Base-by-base conservation (phyloP, 2,888 invertebrate species). In the Aleiodes testaceus region DNA sequence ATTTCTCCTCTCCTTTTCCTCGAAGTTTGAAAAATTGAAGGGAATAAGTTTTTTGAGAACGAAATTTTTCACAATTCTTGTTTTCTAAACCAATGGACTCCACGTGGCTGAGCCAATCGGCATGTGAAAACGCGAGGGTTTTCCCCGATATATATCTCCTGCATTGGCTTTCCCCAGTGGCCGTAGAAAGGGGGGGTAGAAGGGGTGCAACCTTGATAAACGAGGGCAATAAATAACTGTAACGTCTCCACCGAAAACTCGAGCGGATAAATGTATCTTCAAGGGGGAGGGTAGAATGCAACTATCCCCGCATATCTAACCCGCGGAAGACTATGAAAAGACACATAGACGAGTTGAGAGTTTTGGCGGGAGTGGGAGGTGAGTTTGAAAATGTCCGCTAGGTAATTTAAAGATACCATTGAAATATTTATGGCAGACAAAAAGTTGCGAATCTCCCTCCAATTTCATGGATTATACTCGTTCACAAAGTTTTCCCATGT, bases 131-230 rank as follows among this genome's bases (percentile, higher is more conserved):
- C 7, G 7, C 12, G 49, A 14, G 14, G 49, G 49, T 49, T 36
- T 11, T 11, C 36, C 11, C 36, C 42, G 59, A 59, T 59, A 59
- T 26, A 89, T 89, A 90, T 90, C 89, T 89, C 88, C 9, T 88
- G 85, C 89, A 89, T 89, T 89, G 89, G 89, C 88, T 89, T 82
- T 87, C 75, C 80, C 82, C 80, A 81, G 79, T 82, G 81, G 82
- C 81, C 9, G 55, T 52, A 55, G 79, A 78, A 79, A 79, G 77
- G 78, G 78, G 80, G 80, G 75, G n/a, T n/a, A 80, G 80, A 79
- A 80, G 81, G 82, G 82, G 84, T 85, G 84, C 85, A 81, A 82
- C 82, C 84, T 84, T 86, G 85, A 86, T 85, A 86, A 86, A 86
- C 84, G 85, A 86, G 84, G 77, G 36, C 79, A 83, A 84, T 86